Conservation (phyloP, 37 sponge, comb jelly and placozoan genomes). For the Corticium candelabrum region DNA sequence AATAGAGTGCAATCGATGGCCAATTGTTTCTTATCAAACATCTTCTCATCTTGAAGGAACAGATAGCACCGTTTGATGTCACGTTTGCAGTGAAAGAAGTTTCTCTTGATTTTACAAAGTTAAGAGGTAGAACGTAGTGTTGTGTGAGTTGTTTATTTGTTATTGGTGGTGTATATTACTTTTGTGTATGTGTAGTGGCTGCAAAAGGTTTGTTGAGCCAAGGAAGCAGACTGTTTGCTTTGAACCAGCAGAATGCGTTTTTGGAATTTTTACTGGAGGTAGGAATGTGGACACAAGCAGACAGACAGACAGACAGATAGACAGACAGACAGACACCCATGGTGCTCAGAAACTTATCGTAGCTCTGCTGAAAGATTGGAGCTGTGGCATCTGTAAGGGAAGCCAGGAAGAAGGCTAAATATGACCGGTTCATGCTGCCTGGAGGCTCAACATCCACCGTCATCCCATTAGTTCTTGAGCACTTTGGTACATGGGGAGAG, state of each 20-base stretch:
- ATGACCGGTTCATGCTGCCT: too few relatives aligned
- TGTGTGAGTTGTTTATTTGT: not conserved
- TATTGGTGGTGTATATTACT: not conserved
- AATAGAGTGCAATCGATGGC: constrained; percentile 47
- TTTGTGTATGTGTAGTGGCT: constrained; percentile 45
- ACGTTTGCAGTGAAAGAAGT: constrained; percentile 84
- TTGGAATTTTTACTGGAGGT: constrained; percentile 90
- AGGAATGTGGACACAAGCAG: not conserved
- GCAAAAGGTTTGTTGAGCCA: constrained; percentile 73
- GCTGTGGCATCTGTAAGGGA: too few relatives aligned
- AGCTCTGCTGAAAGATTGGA: too few relatives aligned
- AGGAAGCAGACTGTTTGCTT: constrained; percentile 62
- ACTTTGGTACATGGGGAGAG: too few relatives aligned
- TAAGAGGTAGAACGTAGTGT: constrained; percentile 41
- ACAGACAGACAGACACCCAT: too few relatives aligned
- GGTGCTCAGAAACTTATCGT: too few relatives aligned
- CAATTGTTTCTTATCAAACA: constrained; percentile 95
- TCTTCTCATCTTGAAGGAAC: constrained; percentile 90
- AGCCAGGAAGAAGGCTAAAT: too few relatives aligned
- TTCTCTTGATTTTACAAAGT: constrained; percentile 78
- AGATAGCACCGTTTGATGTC: constrained; percentile 94
- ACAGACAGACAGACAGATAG: too few relatives aligned
- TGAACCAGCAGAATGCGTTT: constrained; percentile 81
- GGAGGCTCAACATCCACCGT: too few relatives aligned
- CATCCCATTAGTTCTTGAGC: too few relatives aligned